Evolutionary conservation across 1,140 invertebrate species (phyloP), one percentile per base, ranked within the genome.

Genomic region (Luehdorfia chinensis): DNA sequence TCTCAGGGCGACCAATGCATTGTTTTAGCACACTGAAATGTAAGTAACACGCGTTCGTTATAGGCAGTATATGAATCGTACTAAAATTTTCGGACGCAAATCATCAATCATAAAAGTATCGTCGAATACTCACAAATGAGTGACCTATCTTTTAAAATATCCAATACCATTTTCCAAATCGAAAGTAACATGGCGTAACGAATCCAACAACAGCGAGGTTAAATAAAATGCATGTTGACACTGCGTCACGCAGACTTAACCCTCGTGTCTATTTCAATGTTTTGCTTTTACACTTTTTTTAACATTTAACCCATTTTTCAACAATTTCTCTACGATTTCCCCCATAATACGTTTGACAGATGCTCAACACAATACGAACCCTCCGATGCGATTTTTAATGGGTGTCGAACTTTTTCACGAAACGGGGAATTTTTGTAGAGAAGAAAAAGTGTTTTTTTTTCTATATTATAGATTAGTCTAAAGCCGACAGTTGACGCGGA

Each of bases 401-500:
- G 70, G 33, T 72, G 75, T 76, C 72, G 71, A 43, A 30, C 1
- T 30, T 53, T 55, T 69, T 78, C 55, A 69, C 69, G 66, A 74
- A 81, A 75, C 56, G 52, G 45, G 39, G 49, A 43, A 64, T 72
- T 76, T 75, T 70, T 68, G 60, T 58, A 53, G 31, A 52, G 2
- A 21, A 21, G 6, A 21, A 39, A 65, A 67, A 62, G 21, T 48
- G 51, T 69, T 68, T 72, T 75, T 79, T 80, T 70, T 72, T 60
- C 25, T n/a, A n/a, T 3, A 21, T 67, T 12, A 30, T 28, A 28
- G 39, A 46, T 59, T 61, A 71, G 69, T 81, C 66, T 59, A 78
- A 85, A 85, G 74, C 75, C 57, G 81, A 85, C 81, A 85, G 79
- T 85, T 85, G 81, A 85, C 81, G 79, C 81, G 75, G 57, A 84